These are phyloP conservation scores for Nesometra sesokonis DNA, from an alignment of 35 echinoderm and acorn worm species.

Conservation along the genomic window DNA sequence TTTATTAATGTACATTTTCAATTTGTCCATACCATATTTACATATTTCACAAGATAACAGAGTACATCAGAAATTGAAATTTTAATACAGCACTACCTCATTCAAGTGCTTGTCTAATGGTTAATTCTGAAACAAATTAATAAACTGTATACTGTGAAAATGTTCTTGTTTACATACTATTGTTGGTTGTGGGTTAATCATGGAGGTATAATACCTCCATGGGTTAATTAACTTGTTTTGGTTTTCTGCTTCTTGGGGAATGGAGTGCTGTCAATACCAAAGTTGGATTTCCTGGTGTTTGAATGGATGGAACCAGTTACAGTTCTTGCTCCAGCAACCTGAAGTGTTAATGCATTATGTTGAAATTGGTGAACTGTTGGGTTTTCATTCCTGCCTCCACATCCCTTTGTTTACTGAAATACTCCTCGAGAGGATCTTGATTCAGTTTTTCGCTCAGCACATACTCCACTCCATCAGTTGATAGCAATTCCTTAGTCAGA, in stretches of 20 bases:
- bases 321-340: neutral
- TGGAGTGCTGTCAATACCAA: neutral
- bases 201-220: neutral
- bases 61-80: too few species aligned
- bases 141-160: too few species aligned
- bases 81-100: too few species aligned
- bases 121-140: too few species aligned
- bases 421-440: slow-evolving; percentile 9
- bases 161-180: too few species aligned
- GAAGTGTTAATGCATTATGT: neutral
- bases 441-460: neutral
- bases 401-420: slow-evolving; percentile 5
- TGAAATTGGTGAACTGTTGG: neutral
- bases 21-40: too few species aligned
- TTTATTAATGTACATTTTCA: too few species aligned
- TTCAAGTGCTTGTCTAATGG: too few species aligned
- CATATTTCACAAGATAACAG: too few species aligned
- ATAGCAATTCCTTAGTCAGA: neutral
- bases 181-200: neutral
- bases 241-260: neutral
- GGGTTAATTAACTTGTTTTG: neutral
- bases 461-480: neutral
- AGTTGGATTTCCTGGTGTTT: neutral
- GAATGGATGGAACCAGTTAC: neutral
- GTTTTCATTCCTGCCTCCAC: neutral